Base-by-base conservation (phyloP, 2,113 vertebrate species). In the Xiphophorus maculatus region DNA sequence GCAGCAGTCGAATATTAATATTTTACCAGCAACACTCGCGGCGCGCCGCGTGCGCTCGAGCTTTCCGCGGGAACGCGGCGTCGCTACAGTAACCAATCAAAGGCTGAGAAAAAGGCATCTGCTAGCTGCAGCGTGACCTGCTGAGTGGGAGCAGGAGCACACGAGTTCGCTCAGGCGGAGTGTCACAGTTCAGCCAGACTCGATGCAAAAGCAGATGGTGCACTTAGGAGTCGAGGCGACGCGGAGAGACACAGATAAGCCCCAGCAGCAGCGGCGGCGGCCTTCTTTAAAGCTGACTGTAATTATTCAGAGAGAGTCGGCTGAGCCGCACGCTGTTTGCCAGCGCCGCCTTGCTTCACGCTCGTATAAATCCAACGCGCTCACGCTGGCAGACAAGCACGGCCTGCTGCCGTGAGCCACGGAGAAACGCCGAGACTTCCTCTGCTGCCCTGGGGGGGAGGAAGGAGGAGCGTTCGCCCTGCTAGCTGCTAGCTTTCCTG, bases 151-250 rank as follows among this genome's bases (percentile, higher is more conserved):
- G 48, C 58, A 81, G 77, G 73, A 75, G 67, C 80, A 64, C 76
- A 63, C 63, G 11, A 73, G 81, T 77, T 77, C 72, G 77, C 66
- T 83, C 76, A 76, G 77, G 65, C 54, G 74, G 76, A 42, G 79
- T 82, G 85, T 87, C 82, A 85, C 73, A 77, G 81, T 86, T 86
- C 77, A 82, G 66, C 71, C 81, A 9, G 28, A 71, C 72, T 84
- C 78, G 33, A 74, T 79, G 81, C 79, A 82, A 65, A 88, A 88
- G 76, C 89, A 90, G 90, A 89, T 84, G 87, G 87, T 81, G 73
- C 81, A 86, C 84, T 86, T 77, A 82, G 79, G 75, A 80, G 70
- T 44, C 15, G 80, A 88, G 84, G 82, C 84, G 40, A 78, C 84
- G 79, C 79, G 33, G 69, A 81, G 82, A 85, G 85, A 86, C 82